Base-by-base conservation (phyloP, 1,140 invertebrate species). In the Pteromalus puparum region DNA sequence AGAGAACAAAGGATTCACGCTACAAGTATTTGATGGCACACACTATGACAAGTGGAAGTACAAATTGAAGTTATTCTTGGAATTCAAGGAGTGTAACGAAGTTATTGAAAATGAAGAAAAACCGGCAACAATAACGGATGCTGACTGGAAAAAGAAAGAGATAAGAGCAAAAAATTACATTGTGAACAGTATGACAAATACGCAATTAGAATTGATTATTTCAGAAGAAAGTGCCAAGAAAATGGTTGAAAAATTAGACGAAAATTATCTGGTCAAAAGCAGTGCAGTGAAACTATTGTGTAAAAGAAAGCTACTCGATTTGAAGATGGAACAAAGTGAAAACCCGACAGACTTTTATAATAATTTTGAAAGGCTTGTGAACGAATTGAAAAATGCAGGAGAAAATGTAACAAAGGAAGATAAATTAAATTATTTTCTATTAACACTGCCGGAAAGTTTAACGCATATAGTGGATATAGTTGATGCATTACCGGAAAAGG, bases 351-450 rank as follows among this genome's bases (percentile, higher is more conserved):
- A 81, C 26, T 90, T 89, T 86, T 89, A 87, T 85, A 83, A 86
- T 87, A 84, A 87, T 70, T 90, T 90, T 87, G 89, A 90, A 85
- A 89, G 86, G 87, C 18, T 53, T 26, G 83, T 88, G 70, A 89
- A 89, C 81, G 84, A 88, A 81, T 75, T 89, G 30, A 89, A 89
- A 87, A 80, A 77, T 74, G 88, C 89, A 65, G 88, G 87, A 70
- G 87, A 87, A 83, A 84, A 76, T 68, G 53, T 89, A 81, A 86
- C 65, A 34, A 85, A 89, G 79, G 42, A 88, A 84, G 88, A 90
- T 82, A 91, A 89, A 87, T 73, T 89, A 12, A 90, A 88, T 86
- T 90, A 91, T 83, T 88, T 90, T 86, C 79, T 90, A 46, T 89
- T 88, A 86, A 34, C 89, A 70, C 68, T 90, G 53, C 90, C 89